These are phyloP conservation scores for Pocillopora meandrina DNA, from an alignment of 92 coral and sea anemone species.

Conservation along the genomic window DNA sequence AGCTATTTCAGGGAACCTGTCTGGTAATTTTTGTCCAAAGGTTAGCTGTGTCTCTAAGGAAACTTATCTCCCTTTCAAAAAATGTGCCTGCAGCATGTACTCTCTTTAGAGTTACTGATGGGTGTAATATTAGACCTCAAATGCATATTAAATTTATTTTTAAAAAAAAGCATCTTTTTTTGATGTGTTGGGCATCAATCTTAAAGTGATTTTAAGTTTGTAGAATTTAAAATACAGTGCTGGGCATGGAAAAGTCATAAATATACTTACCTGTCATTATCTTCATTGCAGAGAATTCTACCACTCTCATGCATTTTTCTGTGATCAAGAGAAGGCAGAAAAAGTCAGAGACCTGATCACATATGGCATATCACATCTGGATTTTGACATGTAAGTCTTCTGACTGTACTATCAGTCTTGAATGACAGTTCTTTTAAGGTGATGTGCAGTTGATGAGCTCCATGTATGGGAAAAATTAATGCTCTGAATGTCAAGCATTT, in stretches of 20 bases:
- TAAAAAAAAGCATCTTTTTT: background rate
- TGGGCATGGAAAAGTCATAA: too few species aligned
- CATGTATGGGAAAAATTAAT: background rate
- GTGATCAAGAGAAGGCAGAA: conserved; percentile 73
- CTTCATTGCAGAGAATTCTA: conserved; percentile 75
- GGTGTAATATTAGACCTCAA: too few species aligned
- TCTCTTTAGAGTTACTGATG: too few species aligned
- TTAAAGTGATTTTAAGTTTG: background rate
- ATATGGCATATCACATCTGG: conserved; percentile 88
- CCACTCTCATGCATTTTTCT: conserved; percentile 84
- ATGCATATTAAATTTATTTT: too few species aligned
- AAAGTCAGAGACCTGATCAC: conserved; percentile 65
- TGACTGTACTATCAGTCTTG: background rate
- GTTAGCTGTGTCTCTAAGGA: conserved; percentile 15
- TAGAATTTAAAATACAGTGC: background rate
- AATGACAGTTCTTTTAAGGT: too few species aligned
- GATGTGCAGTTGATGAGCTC: background rate
- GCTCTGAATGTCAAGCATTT: background rate
- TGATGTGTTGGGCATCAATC: background rate
- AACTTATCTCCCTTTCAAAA: background rate
- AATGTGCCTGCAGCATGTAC: background rate
- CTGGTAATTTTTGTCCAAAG: too few species aligned
- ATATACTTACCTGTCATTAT: too few species aligned
- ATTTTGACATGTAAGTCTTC: conserved; percentile 86
- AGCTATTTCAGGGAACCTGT: too few species aligned